Evolutionary conservation across 1,140 invertebrate genomes (phyloP).

Genomic region (Tetragnatha versicolor): DNA sequence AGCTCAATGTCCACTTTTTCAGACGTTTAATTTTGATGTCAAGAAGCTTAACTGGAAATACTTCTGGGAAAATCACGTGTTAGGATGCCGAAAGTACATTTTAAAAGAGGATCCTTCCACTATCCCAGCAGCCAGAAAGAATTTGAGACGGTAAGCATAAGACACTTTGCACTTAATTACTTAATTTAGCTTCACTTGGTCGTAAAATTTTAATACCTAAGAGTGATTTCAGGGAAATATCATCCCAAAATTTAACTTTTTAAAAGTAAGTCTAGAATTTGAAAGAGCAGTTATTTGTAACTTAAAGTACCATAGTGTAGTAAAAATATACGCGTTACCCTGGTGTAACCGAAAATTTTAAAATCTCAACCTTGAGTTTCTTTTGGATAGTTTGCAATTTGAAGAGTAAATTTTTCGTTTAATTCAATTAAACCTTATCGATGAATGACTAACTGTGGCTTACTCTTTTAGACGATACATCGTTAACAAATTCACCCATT

Average conservation of each 20-base stretch:
- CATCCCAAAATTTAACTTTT: no score
- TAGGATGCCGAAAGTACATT: constrained; percentile 77
- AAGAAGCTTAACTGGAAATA: constrained; percentile 72
- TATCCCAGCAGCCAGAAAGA: constrained; percentile 73
- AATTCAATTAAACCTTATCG: not conserved
- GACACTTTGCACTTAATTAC: no score
- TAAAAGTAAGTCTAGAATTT: no score
- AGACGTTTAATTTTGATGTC: constrained; percentile 75
- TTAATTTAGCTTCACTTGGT: no score
- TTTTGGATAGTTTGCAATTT: not conserved
- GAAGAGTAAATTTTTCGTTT: no score
- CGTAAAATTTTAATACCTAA: no score
- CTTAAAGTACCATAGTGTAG: not conserved
- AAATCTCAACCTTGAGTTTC: not conserved
- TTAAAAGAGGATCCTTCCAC: constrained; percentile 82
- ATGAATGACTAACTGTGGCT: constrained; percentile 53
- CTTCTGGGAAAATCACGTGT: constrained; percentile 75
- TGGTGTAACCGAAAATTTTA: not conserved
- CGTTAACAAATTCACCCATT: constrained; percentile 35
- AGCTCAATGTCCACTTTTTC: constrained; percentile 7
- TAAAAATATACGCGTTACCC: not conserved
- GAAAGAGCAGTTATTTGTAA: no score
- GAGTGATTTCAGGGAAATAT: no score
- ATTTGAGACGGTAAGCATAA: constrained; percentile 61
- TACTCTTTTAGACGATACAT: constrained; percentile 38